Percentiles rank a stretch among this genome's conserved stretches.
These are phyloP conservation scores for Marronus borbonicus DNA, from an alignment of 2,888 invertebrate genomes.

Conservation along the genomic window DNA sequence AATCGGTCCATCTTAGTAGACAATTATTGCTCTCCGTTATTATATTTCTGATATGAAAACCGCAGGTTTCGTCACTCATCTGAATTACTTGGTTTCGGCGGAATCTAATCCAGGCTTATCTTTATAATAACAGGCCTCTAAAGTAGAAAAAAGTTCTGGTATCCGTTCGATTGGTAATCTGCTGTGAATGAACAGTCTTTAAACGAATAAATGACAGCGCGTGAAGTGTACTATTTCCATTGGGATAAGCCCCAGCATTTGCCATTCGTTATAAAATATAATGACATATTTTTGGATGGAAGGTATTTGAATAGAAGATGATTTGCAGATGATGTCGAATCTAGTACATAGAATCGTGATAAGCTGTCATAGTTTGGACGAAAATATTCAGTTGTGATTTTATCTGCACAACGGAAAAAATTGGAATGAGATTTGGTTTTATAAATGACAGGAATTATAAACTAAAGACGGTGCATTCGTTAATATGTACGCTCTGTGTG, in stretches of 20 bases:
- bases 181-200: background rate
- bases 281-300: conserved; percentile 3
- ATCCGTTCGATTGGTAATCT: conserved; percentile 9
- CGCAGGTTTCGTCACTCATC: background rate
- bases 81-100: background rate
- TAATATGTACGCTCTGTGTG: too few relatives aligned
- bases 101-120: background rate
- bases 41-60: background rate
- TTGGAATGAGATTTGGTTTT: background rate
- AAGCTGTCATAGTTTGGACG: background rate
- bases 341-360: background rate
- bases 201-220: background rate
- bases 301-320: background rate
- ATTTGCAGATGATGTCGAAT: too few relatives aligned
- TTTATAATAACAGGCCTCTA: background rate
- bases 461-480: too few relatives aligned
- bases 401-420: background rate
- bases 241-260: background rate
- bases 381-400: background rate
- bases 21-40: background rate
- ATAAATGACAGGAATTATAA: too few relatives aligned
- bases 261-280: conserved; percentile 1
- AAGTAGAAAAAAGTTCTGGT: background rate
- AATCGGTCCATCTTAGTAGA: background rate
- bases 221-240: conserved; percentile 1